Base-by-base conservation (phyloP, 2,113 vertebrate genomes). In the Scomber japonicus region DNA sequence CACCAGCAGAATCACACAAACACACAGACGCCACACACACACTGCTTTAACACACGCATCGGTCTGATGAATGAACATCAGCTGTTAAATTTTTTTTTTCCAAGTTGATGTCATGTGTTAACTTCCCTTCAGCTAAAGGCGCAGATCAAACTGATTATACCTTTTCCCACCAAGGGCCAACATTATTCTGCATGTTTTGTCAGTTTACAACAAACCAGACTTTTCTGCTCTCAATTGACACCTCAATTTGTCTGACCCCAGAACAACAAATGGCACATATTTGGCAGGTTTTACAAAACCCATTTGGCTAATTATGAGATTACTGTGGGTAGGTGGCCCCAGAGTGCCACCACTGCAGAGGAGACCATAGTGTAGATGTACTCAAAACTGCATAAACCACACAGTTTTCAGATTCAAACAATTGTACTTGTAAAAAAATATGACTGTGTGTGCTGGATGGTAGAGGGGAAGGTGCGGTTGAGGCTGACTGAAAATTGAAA, bases 281-380 rank as follows among this genome's bases (percentile, higher is more conserved):
- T 83, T 88, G 83, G 83, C 83, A 90, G 56, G 40, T 71, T 84
- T 63, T 70, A 62, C 30, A 50, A 31, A 74, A 85, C 70, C 81
- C 51, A n/a, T 65, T 81, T 44, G 27, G 54, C 60, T 86, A 85
- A 91, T 93, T 78, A 89, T 77, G 67, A 89, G 85, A 91, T 89
- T 78, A 86, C 70, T 75, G 71, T 17, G 80, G 79, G 76, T 85
- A 75, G 62, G 75, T 80, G 71, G 70, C 89, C 82, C 35, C 53
- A 7, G 73, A 77, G 71, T 70, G 68, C 70, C 77, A 62, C 75
- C 16, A 40, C 77, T 75, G 86, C 64, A 70, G 65, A 62, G 55
- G 49, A 81, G 74, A 50, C 45, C 27, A 16, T 19, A 27, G 54
- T 7, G 15, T 51, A 78, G 53, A 66, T 48, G 65, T 30, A 40